Evolutionary conservation across 2,797 vertebrate genomes (phyloP), one percentile per base, ranked within the genome.

Genomic region (Syngnathus rostellatus): DNA sequence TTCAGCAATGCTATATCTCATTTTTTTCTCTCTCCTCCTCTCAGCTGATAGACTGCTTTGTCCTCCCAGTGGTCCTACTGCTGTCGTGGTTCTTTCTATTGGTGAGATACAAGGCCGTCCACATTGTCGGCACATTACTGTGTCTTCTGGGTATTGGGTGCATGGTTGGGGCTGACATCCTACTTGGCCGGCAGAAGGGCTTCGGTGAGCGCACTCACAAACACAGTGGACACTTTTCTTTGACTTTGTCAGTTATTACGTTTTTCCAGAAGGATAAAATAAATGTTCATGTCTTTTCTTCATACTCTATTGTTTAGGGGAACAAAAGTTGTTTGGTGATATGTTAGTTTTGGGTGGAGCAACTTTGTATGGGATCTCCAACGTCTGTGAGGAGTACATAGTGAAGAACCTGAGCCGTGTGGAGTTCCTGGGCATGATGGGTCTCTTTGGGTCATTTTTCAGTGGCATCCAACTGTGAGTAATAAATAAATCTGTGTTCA

Each of bases 401-500:
- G 93, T 98, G 72, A 93, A 95, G 81, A 97, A 95, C 65, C 80
- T 94, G 77, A 95, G 94, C 68, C 90, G 95, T 3, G 94, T 96
- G 66, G 95, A 98, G 79, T 95, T 97, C 81, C 89, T 98, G 31
- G 95, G 95, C 68, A 97, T 97, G 95, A 94, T 98, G 5, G 95
- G 95, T 66, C 94, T 98, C 68, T 98, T 97, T 2, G 95, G 95
- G 66, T 95, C 95, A 64, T 97, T 98, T 90, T 96, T 98, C 91
- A 97, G 95, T 48, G 95, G 95, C 73, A 97, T 98, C 75, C 95
- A 98, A 69, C 86, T 98, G 95, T 98, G 85, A 95, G 94, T 94
- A 31, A 31, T 31, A 31, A 31, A 31, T 31, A 31, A 31, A 31
- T 31, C 31, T 31, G 31, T 31, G 31, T 4, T 31, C 4, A 31